A percentile compares a stretch with the other conserved stretches of the same genome.
Conservation (phyloP, 2,888 invertebrate genomes). For the Pollenia angustigena region DNA sequence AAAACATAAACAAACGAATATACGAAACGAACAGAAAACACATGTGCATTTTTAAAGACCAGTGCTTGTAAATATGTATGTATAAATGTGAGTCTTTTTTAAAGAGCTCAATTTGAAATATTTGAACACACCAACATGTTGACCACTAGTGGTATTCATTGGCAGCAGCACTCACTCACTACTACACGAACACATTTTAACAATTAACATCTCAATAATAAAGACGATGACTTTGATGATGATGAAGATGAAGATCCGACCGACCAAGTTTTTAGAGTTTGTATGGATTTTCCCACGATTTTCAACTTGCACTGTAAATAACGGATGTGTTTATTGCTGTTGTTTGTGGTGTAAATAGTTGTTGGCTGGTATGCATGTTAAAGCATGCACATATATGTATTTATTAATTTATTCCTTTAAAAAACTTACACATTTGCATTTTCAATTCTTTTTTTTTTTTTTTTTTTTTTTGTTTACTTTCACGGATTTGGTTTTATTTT, state of each 20-base stretch:
- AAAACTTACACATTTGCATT: background rate
- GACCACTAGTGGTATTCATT: constrained; percentile 39
- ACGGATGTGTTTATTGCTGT: constrained; percentile 25
- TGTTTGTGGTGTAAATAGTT: constrained; percentile 21
- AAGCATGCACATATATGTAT: constrained; percentile 24
- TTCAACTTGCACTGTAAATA: background rate
- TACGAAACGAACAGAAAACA: background rate
- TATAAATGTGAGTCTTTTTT: background rate
- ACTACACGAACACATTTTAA: constrained; percentile 29
- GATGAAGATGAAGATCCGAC: background rate
- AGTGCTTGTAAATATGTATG: no score
- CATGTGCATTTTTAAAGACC: background rate
- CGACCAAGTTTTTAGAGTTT: background rate
- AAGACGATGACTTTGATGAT: constrained; percentile 24
- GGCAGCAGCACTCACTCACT: background rate
- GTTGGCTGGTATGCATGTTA: constrained; percentile 18
- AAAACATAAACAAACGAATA: constrained; percentile 1
- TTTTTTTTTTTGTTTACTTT: no score
- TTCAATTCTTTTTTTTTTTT: constrained; percentile 5
- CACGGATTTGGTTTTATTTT: constrained; percentile 1
- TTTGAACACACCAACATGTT: constrained; percentile 18
- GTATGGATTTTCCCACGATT: background rate
- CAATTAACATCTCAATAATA: constrained; percentile 22
- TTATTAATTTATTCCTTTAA: background rate
- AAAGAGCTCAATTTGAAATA: constrained; percentile 18